Conservation (phyloP, 2,888 invertebrate species). For the Julus scanicus region DNA sequence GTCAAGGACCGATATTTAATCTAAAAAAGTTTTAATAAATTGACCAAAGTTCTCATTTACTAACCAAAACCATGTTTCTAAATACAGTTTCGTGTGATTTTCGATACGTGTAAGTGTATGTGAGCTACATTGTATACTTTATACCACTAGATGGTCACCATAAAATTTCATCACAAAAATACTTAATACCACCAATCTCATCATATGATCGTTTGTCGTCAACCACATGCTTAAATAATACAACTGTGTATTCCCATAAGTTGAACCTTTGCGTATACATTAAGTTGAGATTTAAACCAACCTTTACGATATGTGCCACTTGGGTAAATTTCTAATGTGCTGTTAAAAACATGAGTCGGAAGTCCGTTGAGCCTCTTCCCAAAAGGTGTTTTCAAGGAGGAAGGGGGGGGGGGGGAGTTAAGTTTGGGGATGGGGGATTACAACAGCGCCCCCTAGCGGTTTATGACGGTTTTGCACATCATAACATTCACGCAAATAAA, state of each 20-base stretch:
- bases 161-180: not conserved
- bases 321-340: not conserved
- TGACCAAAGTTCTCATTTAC: too few species aligned
- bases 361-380: not conserved
- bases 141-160: not conserved
- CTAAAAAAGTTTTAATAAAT: too few species aligned
- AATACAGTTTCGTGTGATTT: too few species aligned
- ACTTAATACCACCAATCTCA: not conserved
- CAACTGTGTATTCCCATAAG: slow-evolving; percentile 34
- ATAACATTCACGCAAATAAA: not conserved
- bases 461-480: slow-evolving; percentile 37
- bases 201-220: not conserved
- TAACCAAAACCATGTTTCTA: too few species aligned
- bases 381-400: not conserved
- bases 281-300: slow-evolving; percentile 22
- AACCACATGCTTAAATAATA: slow-evolving; percentile 39
- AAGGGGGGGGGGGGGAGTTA: not conserved
- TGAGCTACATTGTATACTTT: not conserved
- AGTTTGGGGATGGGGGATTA: not conserved
- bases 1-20: too few species aligned
- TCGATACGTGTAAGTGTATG: too few species aligned
- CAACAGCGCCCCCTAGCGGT: not conserved
- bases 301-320: slow-evolving; percentile 7
- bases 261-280: not conserved
- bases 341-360: not conserved